Base-by-base conservation (phyloP, 2,797 vertebrate genomes). In the Triplophysa bombifrons region DNA sequence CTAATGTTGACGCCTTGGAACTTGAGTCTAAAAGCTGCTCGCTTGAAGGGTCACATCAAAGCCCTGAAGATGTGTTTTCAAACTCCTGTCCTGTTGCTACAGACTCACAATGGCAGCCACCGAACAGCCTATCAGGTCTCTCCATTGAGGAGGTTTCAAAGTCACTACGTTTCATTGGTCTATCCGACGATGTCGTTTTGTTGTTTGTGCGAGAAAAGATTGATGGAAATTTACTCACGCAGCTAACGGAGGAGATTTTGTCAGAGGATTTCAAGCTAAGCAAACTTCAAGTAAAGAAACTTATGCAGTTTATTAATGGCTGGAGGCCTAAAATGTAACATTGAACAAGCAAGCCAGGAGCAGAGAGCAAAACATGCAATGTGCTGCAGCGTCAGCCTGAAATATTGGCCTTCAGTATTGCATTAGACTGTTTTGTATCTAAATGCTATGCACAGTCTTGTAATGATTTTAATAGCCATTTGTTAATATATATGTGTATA, bases 211-310 rank as follows among this genome's bases (percentile, higher is more conserved):
- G 93, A 0, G 98, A 99, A 92, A 99, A 98, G 92, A 98, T 99
- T 7, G 98, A 99, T 30, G 98, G 98, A 76, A 99, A 95, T 90
- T 91, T 99, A 86, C 95, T 99, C 20, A 91, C 98, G 87, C 97
- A 99, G 87, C 95, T 99, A 76, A 98, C 96, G 0, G 97, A 99
- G 87, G 98, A 99, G 89, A 99, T 99, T 81, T 87, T 99, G 83
- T 96, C 96, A 0, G 97, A 99, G 88, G 98, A 99, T 91, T 99
- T 99, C 90, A 96, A 95, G 82, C 91, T 99, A 76, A 99, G 96
- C 93, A 99, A 98, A 90, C 93, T 99, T 83, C 97, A 99, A 88
- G 96, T 98, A 88, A 99, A 97, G 92, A 99, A 99, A 91, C 96
- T 99, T 83, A 88, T 99, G 89, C 98, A 99, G 89, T 99, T 99